These are phyloP conservation scores for Macaca nemestrina DNA, from an alignment of 2,113 vertebrate genomes.

Conservation along the genomic window DNA sequence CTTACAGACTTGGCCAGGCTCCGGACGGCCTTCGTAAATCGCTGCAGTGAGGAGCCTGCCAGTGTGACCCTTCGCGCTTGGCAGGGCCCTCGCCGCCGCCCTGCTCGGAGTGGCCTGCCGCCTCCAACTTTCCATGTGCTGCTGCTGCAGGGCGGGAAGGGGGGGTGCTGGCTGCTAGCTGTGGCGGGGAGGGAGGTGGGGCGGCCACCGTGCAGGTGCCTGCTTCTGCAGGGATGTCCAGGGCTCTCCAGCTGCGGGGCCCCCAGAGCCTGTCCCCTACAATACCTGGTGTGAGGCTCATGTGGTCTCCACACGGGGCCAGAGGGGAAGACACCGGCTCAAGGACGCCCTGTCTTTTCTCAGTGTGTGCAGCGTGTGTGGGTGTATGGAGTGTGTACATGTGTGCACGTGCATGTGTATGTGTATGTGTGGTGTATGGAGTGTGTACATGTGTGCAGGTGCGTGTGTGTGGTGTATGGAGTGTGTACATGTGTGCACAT, in stretches of 20 bases:
- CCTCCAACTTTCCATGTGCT: not conserved
- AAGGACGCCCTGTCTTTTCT: accelerated
- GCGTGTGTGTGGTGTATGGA: too few species aligned
- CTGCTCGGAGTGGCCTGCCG: constrained; percentile 50
- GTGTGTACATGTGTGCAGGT: not conserved
- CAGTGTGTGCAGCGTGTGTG: not conserved
- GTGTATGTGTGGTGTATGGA: not conserved
- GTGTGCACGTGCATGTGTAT: not conserved
- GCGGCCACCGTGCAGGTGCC: not conserved
- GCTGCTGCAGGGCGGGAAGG: not conserved
- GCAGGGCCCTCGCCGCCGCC: constrained; percentile 29
- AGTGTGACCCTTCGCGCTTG: constrained; percentile 24
- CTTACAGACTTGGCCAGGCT: constrained; percentile 80
- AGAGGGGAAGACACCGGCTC: accelerated
- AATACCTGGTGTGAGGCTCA: not conserved
- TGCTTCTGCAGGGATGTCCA: not conserved
- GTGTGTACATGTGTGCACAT: too few species aligned
- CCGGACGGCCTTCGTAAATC: constrained; percentile 81
- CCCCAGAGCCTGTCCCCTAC: not conserved
- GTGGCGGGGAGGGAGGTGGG: not conserved
- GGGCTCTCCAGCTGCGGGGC: accelerated
- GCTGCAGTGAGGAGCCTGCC: constrained; percentile 76
- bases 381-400: not conserved
- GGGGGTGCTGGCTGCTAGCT: not conserved
- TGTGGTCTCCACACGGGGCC: accelerated